Percentiles rank a stretch among this genome's conserved stretches.
phyloP scores from a whole-genome alignment of 2,888 invertebrate genomes.

The Pseudococcus jackbeardsleyi region DNA sequence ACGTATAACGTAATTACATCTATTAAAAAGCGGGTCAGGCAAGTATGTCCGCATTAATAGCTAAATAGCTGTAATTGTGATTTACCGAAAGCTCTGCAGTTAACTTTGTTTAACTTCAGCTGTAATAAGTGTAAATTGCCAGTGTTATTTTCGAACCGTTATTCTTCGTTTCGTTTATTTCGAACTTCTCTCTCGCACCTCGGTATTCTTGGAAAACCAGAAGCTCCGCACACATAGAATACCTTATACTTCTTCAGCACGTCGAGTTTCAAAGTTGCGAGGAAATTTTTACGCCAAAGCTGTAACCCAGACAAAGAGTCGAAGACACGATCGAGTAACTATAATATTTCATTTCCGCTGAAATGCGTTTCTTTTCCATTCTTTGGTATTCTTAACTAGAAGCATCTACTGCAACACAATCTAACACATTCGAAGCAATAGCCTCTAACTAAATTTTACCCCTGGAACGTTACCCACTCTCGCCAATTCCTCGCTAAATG shows the following conservation, averaged over 20 bases:
- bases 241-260: not conserved
- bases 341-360: slow-evolving; percentile 29
- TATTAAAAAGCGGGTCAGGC: slow-evolving; percentile 43
- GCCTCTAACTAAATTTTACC: slow-evolving; percentile 27
- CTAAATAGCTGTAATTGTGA: slow-evolving; percentile 55
- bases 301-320: not conserved
- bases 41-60: slow-evolving; percentile 53
- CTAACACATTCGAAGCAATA: not conserved
- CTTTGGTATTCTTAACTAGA: not conserved
- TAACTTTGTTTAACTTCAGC: slow-evolving; percentile 37
- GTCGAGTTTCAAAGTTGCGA: slow-evolving; percentile 19
- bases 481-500: not conserved
- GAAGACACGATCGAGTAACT: slow-evolving; percentile 16
- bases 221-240: not conserved
- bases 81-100: slow-evolving; percentile 40
- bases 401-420: not conserved
- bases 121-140: slow-evolving; percentile 49
- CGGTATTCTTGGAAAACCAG: slow-evolving; percentile 10
- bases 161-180: slow-evolving; percentile 6
- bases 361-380: not conserved
- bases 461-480: not conserved
- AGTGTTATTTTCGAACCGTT: slow-evolving; percentile 37
- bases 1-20: slow-evolving; percentile 30
- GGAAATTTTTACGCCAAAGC: slow-evolving; percentile 35
- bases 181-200: not conserved